phyloP scores from a whole-genome alignment of 2,888 invertebrate genomes.

The Chloroclysta siterata region DNA sequence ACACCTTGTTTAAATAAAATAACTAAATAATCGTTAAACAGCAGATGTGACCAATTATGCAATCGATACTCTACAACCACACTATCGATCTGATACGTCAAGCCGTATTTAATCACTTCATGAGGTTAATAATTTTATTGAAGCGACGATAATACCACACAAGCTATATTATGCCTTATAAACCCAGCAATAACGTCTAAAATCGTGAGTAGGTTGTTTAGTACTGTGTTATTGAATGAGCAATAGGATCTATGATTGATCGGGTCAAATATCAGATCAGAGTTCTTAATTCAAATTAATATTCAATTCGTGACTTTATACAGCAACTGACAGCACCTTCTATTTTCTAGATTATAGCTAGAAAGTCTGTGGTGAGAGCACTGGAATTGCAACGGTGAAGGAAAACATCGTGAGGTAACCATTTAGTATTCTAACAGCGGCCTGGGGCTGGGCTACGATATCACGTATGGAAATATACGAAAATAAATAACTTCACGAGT shows the following conservation, averaged over 20 bases:
- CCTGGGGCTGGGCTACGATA: no score
- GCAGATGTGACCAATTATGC: background rate
- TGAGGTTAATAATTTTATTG: conserved; percentile 23
- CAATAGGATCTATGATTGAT: conserved; percentile 8
- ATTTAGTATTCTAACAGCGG: no score
- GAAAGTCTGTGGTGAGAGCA: no score
- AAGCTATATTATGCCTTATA: background rate
- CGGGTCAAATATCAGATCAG: background rate
- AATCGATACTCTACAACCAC: conserved; percentile 14
- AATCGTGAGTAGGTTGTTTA: background rate
- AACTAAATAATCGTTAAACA: background rate
- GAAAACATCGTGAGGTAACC: no score
- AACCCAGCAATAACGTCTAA: background rate
- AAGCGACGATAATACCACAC: conserved; percentile 5
- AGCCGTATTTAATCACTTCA: conserved; percentile 16
- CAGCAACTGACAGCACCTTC: no score
- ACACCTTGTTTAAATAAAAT: no score
- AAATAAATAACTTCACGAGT: no score
- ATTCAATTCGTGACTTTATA: background rate
- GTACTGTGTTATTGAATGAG: background rate
- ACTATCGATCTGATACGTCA: conserved; percentile 16
- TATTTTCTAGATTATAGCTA: no score
- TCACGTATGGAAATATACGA: no score
- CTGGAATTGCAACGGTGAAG: no score
- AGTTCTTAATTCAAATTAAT: conserved; percentile 6